phyloP scores from a whole-genome alignment of 2,797 vertebrate genomes.

The Poecilia wingei region DNA sequence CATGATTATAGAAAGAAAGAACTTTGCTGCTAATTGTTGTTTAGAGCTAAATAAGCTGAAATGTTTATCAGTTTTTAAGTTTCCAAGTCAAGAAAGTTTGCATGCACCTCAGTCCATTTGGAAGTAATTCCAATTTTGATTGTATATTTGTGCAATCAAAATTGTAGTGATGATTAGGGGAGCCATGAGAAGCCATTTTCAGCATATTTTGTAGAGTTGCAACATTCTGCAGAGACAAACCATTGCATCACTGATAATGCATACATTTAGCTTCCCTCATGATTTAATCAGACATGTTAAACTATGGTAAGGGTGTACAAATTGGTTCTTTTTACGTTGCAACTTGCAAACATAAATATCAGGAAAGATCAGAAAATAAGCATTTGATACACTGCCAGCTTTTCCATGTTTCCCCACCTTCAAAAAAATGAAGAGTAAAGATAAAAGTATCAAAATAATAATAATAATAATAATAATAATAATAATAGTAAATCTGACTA shows the following conservation, averaged over 20 bases:
- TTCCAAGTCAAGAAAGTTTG: background rate
- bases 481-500: background rate
- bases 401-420: background rate
- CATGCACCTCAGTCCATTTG: background rate
- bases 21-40: background rate
- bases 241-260: background rate
- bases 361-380: background rate
- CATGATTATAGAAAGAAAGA: background rate
- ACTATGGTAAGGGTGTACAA: accelerated
- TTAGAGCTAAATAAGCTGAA: background rate
- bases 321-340: background rate
- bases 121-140: background rate
- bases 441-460: background rate
- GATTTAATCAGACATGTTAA: background rate
- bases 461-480: background rate
- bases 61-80: background rate
- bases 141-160: constrained; percentile 14
- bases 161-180: constrained; percentile 28
- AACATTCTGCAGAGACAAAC: constrained; percentile 44
- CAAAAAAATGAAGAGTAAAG: background rate
- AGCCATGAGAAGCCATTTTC: constrained; percentile 53
- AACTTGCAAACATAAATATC: background rate
- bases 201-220: constrained; percentile 52
- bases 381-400: background rate
- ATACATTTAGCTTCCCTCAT: background rate